Conservation (phyloP, 1,140 invertebrate species). For the Aphis craccivora region DNA sequence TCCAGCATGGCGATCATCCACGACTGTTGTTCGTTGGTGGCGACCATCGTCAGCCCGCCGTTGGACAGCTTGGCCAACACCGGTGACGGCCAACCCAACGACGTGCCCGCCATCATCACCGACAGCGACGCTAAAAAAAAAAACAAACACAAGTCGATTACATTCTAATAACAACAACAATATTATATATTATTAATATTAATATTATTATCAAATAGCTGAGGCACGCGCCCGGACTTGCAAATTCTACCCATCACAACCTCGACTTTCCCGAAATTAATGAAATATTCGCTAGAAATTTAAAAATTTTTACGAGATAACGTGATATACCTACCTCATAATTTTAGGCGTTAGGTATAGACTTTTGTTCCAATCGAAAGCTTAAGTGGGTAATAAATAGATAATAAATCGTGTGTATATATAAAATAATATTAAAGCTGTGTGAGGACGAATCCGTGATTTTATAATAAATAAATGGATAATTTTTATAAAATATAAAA, state of each 20-base stretch:
- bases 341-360: too few relatives aligned
- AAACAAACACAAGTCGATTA: background rate
- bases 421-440: too few relatives aligned
- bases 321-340: background rate
- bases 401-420: too few relatives aligned
- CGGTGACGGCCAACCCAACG: slow-evolving; percentile 80
- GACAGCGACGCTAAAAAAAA: slow-evolving; percentile 61
- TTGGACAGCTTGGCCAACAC: slow-evolving; percentile 69
- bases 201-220: too few relatives aligned
- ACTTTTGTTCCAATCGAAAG: too few relatives aligned
- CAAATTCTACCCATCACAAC: background rate
- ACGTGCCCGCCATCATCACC: slow-evolving; percentile 68
- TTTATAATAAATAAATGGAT: too few relatives aligned
- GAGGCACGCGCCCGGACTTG: background rate
- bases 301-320: background rate
- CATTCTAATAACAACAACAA: too few relatives aligned
- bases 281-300: background rate
- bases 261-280: too few relatives aligned
- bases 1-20: slow-evolving; percentile 60
- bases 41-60: slow-evolving; percentile 35
- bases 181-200: too few relatives aligned
- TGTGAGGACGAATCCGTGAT: too few relatives aligned
- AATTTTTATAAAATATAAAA: too few relatives aligned
- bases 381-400: background rate
- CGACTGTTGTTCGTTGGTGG: slow-evolving; percentile 58